Evolutionary conservation across 2,797 vertebrate genomes (phyloP), one percentile per base, ranked within the genome.

Genomic region (Xenops minutus): DNA sequence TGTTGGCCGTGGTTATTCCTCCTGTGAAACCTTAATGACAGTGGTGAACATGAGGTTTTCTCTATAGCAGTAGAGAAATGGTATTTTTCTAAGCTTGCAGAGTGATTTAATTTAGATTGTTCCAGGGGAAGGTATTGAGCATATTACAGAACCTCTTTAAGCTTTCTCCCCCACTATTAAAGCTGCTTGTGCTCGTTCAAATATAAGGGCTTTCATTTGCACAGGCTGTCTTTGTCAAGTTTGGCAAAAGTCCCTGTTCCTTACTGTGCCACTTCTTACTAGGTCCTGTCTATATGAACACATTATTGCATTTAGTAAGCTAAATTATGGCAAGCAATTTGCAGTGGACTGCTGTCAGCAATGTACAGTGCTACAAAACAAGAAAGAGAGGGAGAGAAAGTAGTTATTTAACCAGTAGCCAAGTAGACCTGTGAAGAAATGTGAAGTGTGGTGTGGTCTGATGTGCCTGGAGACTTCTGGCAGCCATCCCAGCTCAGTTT

Each of bases 401-500:
- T 88, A 58, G 90, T 88, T 93, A 48, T 96, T 96, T 88, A 85
- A 84, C 81, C 67, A 62, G 90, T 80, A 92, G 88, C 67, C 85
- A 71, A 95, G 95, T 34, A 94, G 66, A 94, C 93, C 95, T 97
- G 34, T 91, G 91, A 94, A 93, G 94, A 93, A 81, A 95, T 94
- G 94, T 74, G 90, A 90, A 96, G 85, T 85, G 91, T 82, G 75
- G 86, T 93, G 62, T 61, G 82, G 74, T 90, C 55, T 83, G 94
- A 75, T 89, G 77, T 88, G 90, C 88, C 87, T 95, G 63, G 86
- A 86, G 96, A 96, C 96, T 95, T 88, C 93, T 97, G 95, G 95
- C 96, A 94, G 83, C 63, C 22, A 6, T 97, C 96, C 89, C 88
- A 95, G 76, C 63, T 95, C 85, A 95, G 81, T 90, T 97, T 97